A percentile compares a stretch with the other conserved stretches of the same genome.
Conservation (phyloP, 2,888 invertebrate genomes). For the Polyommatus iphigenia region DNA sequence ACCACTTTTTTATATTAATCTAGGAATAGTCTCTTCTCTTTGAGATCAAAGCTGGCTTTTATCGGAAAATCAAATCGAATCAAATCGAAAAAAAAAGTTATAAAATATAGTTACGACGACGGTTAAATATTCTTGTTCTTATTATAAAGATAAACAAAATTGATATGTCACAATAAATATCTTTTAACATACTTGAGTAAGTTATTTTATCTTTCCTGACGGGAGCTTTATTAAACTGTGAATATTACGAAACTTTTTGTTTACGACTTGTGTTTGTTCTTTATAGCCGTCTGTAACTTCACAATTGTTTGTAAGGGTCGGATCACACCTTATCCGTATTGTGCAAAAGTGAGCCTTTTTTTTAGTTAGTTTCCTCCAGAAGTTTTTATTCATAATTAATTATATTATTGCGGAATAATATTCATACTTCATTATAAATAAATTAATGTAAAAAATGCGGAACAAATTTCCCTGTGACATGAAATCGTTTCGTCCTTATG, state of each 20-base stretch:
- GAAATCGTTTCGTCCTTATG: background rate
- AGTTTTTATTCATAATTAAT: no score
- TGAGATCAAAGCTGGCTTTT: no score
- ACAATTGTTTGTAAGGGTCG: background rate
- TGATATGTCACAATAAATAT: background rate
- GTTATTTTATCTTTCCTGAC: background rate
- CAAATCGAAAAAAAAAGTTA: no score
- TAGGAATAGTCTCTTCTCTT: no score
- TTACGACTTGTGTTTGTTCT: background rate
- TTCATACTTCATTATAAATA: no score
- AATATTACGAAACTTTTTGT: conserved; percentile 9
- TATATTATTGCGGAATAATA: no score
- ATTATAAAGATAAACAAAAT: background rate
- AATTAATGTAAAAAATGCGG: background rate
- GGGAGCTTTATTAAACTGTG: conserved; percentile 9
- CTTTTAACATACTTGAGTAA: background rate
- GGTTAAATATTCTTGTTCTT: background rate
- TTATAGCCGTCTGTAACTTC: background rate
- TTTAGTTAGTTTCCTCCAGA: no score
- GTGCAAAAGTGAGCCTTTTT: background rate
- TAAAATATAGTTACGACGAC: no score
- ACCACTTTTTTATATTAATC: no score
- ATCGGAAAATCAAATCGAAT: no score
- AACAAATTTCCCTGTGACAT: background rate
- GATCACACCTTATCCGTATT: background rate